A percentile compares a stretch with the other conserved stretches of the same genome.
phyloP scores from a whole-genome alignment of 2,113 vertebrate genomes.

The Dipodomys spectabilis region DNA sequence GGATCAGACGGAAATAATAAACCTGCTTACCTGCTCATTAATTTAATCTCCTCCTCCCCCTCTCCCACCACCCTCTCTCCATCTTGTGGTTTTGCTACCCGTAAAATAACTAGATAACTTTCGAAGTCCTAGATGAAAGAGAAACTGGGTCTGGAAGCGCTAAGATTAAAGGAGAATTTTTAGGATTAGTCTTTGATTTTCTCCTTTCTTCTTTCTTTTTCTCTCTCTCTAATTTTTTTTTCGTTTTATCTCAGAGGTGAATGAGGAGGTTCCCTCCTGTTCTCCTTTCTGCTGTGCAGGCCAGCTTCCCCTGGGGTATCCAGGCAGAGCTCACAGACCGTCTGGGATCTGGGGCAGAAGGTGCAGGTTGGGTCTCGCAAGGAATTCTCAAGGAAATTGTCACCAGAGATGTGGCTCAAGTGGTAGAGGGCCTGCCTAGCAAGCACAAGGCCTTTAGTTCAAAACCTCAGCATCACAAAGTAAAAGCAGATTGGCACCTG shows the following conservation, averaged over 20 bases:
- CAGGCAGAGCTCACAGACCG: not conserved
- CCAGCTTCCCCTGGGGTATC: not conserved
- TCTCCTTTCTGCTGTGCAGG: not conserved
- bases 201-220: constrained; percentile 9
- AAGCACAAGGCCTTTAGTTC: too few relatives aligned
- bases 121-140: constrained; percentile 87
- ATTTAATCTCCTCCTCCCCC: constrained; percentile 78
- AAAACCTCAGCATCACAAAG: too few relatives aligned
- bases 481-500: not conserved
- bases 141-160: constrained; percentile 81
- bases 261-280: not conserved
- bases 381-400: not conserved
- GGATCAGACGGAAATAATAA: constrained; percentile 87
- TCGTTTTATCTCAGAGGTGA: constrained; percentile 72
- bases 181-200: constrained; percentile 86
- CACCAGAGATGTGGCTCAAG: too few relatives aligned
- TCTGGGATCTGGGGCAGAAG: not conserved
- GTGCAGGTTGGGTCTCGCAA: too few relatives aligned
- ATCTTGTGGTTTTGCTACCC: constrained; percentile 74
- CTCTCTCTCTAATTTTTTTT: constrained; percentile 53
- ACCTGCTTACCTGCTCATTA: constrained; percentile 88
- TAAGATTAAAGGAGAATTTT: constrained; percentile 88
- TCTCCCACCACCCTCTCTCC: constrained; percentile 38
- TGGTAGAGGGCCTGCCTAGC: too few relatives aligned
- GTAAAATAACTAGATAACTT: constrained; percentile 80